Evolutionary conservation across 2,888 invertebrate genomes (phyloP), one percentile per base, ranked within the genome.

Genomic region (Syrista parreyssii): DNA sequence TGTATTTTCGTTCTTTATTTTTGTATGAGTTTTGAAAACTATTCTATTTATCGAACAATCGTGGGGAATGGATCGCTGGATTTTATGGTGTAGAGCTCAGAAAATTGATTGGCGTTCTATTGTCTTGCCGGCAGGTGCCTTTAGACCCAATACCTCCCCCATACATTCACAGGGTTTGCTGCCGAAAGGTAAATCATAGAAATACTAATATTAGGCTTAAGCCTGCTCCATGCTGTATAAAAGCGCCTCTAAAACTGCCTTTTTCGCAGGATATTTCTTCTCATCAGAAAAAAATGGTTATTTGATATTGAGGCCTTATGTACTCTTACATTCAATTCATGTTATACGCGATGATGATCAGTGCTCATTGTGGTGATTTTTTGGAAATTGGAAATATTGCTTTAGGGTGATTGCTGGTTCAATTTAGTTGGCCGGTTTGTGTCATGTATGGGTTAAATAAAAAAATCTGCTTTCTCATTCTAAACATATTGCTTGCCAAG

Each of bases 101-200:
- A 75, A 79, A 77, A 84, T 82, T 84, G 80, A 88, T 89, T 86
- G 87, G 87, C 87, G 84, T 89, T 89, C 85, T 89, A 83, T 90
- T 91, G 85, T 90, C 89, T 90, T 90, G 89, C 89, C 89, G 86
- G 90, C 90, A 91, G 91, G 91, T 91, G 85, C 88, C 89, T 88
- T 91, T 91, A 89, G 90, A 90, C 84, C 86, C 89, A 82, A 89
- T 88, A 89, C 87, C 88, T 88, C 86, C 90, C 89, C 88, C 87
- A 90, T 88, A 89, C 89, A 89, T 93, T 88, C 93, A 93, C 92
- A 93, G 92, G 91, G 91, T 93, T 89, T 93, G 93, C 93, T 93
- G 93, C 89, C 91, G 92, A 84, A 93, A 94, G 94, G 94, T 94
- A 94, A 93, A 89, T 86, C 85, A 88, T 86, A 88, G 86, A 86